Base-by-base conservation (phyloP, 1,140 invertebrate genomes). In the Magallana gigas region DNA sequence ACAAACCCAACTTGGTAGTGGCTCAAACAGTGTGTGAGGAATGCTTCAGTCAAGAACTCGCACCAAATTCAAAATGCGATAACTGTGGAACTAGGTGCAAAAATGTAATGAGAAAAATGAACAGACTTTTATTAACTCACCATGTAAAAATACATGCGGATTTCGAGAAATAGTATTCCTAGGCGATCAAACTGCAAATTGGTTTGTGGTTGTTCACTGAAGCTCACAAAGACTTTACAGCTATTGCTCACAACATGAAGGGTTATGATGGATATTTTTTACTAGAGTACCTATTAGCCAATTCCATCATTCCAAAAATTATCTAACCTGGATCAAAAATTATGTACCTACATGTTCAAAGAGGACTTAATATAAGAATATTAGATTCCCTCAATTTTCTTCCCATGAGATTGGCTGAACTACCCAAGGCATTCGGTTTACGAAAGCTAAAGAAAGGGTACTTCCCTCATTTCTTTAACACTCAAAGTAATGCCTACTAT, bases 391-490 rank as follows among this genome's bases (percentile, higher is more conserved):
- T 71, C 16, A 88, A 88, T 83, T 85, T 85, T 57, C 29, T 88
- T 16, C 84, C 80, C 11, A 89, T 86, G 85, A 14, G 14, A 3
- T 57, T 90, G 48, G 57, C 84, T 14, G 81, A 87, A 16, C 29
- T 90, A 18, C 90, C 86, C 3, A 83, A 82, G 12, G 80, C 84
- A 8, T 90, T 90, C 36, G 84, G 68, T 11, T 16, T 89, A 9
- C 18, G 57, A 3, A 80, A 90, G 84, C 48, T 90, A 2, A 83
- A 80, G 23, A 89, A 90, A 60, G 88, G 90, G 12, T 89, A 87
- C 57, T 90, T 90, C 29, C 87, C 89, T 23, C 86, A 88, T 80
- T 68, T 84, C 12, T 89, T 90, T 71, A 89, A 88, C 60, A 89
- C 56, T 8, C 1, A 56, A 8, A 80, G 81, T 57, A 87, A 88